Conservation (phyloP, 2,797 vertebrate species). For the Etheostoma nigrum region DNA sequence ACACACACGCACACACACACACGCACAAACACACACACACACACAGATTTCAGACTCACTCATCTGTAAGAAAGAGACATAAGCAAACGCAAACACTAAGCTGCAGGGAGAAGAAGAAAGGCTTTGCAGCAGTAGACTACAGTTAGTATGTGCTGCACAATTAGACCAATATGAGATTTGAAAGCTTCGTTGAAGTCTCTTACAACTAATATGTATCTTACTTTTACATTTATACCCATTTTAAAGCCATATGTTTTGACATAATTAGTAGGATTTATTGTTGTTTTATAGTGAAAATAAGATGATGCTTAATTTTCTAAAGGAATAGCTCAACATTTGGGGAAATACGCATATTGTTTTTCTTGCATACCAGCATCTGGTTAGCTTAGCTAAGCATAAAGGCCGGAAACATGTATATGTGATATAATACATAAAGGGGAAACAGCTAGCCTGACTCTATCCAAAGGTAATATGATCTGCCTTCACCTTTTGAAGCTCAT, state of each 20-base stretch:
- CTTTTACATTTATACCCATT: neutral
- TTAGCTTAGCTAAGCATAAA: conserved; percentile 16
- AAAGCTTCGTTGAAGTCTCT: neutral
- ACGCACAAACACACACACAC: conserved; percentile 36
- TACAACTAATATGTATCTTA: neutral
- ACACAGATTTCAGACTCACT: conserved; percentile 39
- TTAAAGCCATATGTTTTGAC: neutral
- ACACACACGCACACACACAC: conserved; percentile 22
- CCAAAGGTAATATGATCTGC: neutral
- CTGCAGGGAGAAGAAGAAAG: conserved; percentile 26
- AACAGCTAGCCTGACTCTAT: neutral
- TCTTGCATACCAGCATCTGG: neutral
- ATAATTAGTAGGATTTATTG: neutral
- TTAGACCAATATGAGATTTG: conserved; percentile 2
- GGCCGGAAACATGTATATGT: neutral
- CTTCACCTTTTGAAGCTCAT: neutral
- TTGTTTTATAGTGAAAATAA: neutral
- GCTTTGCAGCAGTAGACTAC: conserved; percentile 12
- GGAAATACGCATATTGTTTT: neutral
- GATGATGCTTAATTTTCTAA: neutral
- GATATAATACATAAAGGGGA: neutral
- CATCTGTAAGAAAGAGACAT: conserved; percentile 35
- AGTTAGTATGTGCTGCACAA: conserved; percentile 5
- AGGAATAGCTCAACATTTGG: neutral
- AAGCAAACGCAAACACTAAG: conserved; percentile 53